Percentiles rank a stretch among this genome's conserved stretches.
phyloP scores from a whole-genome alignment of 2,113 vertebrate genomes.

The Microtus ochrogaster region DNA sequence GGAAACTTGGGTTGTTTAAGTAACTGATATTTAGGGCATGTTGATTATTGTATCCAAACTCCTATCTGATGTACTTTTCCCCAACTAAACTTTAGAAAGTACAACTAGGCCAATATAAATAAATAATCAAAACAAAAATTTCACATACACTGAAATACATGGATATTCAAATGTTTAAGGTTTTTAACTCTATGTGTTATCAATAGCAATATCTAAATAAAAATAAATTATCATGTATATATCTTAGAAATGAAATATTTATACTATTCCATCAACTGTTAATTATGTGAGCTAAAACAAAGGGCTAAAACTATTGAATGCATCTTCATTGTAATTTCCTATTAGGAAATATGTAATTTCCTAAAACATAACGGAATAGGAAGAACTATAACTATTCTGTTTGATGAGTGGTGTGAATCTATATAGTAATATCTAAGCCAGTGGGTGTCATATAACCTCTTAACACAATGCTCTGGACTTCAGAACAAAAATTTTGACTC shows the following conservation, averaged over 20 bases:
- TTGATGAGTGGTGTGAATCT: background rate
- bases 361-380: background rate
- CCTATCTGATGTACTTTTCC: background rate
- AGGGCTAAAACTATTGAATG: background rate
- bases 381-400: conserved; percentile 19
- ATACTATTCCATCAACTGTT: background rate
- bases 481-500: background rate
- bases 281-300: background rate
- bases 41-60: background rate
- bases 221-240: background rate
- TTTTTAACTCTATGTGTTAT: background rate
- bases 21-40: background rate
- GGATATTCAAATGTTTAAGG: background rate
- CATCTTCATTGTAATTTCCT: background rate
- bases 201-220: background rate
- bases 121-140: conserved; percentile 8
- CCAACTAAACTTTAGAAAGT: background rate
- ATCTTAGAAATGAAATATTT: background rate
- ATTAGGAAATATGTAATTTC: background rate
- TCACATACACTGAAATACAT: background rate
- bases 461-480: background rate
- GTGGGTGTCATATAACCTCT: background rate
- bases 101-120: background rate
- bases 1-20: background rate
- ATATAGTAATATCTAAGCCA: background rate